Base-by-base conservation (phyloP, 2,113 vertebrate species). In the Phalacrocorax pelagicus region DNA sequence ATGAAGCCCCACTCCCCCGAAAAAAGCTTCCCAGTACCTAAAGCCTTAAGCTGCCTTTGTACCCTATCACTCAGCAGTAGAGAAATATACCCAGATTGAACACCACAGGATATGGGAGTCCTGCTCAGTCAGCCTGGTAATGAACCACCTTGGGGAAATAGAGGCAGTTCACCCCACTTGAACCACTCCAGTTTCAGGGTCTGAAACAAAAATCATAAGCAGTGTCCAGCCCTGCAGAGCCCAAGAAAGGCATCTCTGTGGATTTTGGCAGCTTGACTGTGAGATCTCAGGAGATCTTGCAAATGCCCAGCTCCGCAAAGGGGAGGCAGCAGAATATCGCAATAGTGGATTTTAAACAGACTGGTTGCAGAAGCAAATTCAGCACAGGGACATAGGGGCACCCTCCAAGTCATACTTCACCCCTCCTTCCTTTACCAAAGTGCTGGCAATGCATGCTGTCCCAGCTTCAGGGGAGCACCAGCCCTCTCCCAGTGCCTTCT, bases 101-200 rank as follows among this genome's bases (percentile, higher is more conserved):
- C 8, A 55, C 14, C 20, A 63, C 2, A 3, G 17, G 27, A 40
- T 23, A 40, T 0, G 3, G 19, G 18, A 29, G 6, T 74, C 47
- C 36, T 81, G 44, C n/a, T 67, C 38, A 85, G 30, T 67, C 38
- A 85, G 30, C 26, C 57, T 27, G 16, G 19, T 38, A 47, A 12
- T 32, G 30, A 83, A 66, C 8, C 16, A 44, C 14, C 14, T 32
- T 40, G 40, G 30, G 24, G 36, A 47, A 71, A 47, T 0, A 49
- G 17, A 1, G 17, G n/a, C 24, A 72, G 16, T 16, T 59, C 52
- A 88, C 22, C 19, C 38, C 38, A 49, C 30, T 38, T 12, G 10
- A 88, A 72, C 44, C 21, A 29, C 16, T 70, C 23, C 36, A 44
- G 29, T 75, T 57, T 30, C 32, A 70, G 47, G 12, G 44, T 22